These are phyloP conservation scores for Tigriopus japonicus DNA, from an alignment of 1,140 invertebrate species.

Conservation along the genomic window DNA sequence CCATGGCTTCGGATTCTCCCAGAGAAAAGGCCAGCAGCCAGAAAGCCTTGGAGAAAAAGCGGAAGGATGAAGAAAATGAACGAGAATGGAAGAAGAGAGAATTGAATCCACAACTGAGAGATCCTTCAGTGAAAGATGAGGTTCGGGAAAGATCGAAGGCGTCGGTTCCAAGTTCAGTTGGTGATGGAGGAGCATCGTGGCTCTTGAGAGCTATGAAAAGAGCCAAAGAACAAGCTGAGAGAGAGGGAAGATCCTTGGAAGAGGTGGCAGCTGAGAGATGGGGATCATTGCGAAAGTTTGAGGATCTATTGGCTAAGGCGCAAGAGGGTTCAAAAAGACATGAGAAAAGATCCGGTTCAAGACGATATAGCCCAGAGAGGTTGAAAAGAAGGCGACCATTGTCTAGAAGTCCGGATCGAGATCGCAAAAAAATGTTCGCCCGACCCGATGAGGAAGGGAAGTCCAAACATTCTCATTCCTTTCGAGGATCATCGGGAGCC, in stretches of 20 bases:
- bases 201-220: neutral
- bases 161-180: neutral
- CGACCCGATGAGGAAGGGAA: conserved; percentile 18
- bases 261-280: conserved; percentile 40
- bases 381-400: conserved; percentile 15
- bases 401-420: neutral
- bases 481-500: neutral
- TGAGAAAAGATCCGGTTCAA: conserved; percentile 14
- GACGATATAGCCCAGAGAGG: conserved; percentile 14
- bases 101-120: no score
- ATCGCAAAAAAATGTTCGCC: conserved; percentile 7
- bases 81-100: no score
- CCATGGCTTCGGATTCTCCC: neutral
- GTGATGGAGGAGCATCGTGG: neutral
- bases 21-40: no score
- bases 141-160: neutral
- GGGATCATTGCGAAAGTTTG: conserved; percentile 30
- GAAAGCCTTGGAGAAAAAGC: no score
- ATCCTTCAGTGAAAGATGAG: no score
- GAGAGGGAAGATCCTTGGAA: conserved; percentile 32
- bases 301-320: conserved; percentile 24
- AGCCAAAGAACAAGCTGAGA: neutral
- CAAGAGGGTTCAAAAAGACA: conserved; percentile 22
- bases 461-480: conserved; percentile 8
- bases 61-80: no score